These are phyloP conservation scores for Panulirus ornatus DNA, from an alignment of 1,140 invertebrate species.

Conservation along the genomic window DNA sequence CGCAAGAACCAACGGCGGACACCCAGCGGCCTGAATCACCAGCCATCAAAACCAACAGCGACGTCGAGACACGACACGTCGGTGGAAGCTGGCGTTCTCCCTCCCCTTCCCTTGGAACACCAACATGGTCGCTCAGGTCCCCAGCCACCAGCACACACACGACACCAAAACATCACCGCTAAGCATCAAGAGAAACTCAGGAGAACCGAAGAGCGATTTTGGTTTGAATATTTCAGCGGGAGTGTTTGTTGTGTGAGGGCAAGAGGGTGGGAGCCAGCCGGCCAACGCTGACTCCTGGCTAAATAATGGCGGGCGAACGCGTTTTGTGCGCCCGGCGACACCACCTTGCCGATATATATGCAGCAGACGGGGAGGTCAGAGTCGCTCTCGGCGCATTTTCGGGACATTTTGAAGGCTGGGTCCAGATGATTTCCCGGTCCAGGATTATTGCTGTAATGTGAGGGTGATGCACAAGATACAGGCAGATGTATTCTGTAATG, in stretches of 20 bases:
- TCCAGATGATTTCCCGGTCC: neutral
- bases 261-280: conserved; percentile 8
- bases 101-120: neutral
- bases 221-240: conserved; percentile 13
- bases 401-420: neutral
- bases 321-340: conserved; percentile 1
- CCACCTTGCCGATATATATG: conserved; percentile 34
- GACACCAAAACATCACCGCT: neutral
- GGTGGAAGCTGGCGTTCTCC: too few relatives aligned
- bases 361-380: neutral
- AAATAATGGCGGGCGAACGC: neutral
- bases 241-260: conserved; percentile 34
- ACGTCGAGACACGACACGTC: too few relatives aligned
- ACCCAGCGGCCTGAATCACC: too few relatives aligned
- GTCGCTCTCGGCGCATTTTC: conserved; percentile 13
- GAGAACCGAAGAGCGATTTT: conserved; percentile 8
- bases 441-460: too few relatives aligned
- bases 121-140: too few relatives aligned
- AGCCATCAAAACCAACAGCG: too few relatives aligned
- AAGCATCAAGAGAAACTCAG: neutral
- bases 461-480: too few relatives aligned
- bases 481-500: too few relatives aligned
- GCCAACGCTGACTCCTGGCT: neutral
- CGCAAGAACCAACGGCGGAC: too few relatives aligned
- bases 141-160: too few relatives aligned